A percentile compares a stretch with the other conserved stretches of the same genome.
Evolutionary conservation across 1,140 invertebrate genomes (phyloP).

Genomic region (Hestina assimilis): DNA sequence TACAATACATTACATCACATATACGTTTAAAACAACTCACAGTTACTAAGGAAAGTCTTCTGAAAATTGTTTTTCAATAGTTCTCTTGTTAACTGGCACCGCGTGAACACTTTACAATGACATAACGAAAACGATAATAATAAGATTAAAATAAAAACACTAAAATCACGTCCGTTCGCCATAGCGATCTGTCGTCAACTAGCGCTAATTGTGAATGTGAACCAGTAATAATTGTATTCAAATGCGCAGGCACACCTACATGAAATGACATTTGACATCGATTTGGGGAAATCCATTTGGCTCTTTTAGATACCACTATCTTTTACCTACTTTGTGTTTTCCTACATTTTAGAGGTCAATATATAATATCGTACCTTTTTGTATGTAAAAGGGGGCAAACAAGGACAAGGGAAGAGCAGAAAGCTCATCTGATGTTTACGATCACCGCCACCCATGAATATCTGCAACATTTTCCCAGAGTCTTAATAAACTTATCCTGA

Average conservation of each 20-base stretch:
- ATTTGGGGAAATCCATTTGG: slow-evolving; percentile 33
- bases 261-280: slow-evolving; percentile 30
- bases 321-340: neutral
- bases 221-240: slow-evolving; percentile 17
- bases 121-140: slow-evolving; percentile 36
- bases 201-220: slow-evolving; percentile 25
- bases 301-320: neutral
- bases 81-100: slow-evolving; percentile 77
- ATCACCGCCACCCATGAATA: too few relatives aligned
- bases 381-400: too few relatives aligned
- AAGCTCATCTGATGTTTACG: neutral
- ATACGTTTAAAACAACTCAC: slow-evolving; percentile 54
- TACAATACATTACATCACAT: slow-evolving; percentile 13
- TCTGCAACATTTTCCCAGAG: too few relatives aligned
- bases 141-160: slow-evolving; percentile 29
- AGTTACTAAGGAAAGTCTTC: slow-evolving; percentile 78
- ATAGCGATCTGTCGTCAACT: slow-evolving; percentile 47
- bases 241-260: slow-evolving; percentile 48
- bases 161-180: slow-evolving; percentile 41
- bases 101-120: slow-evolving; percentile 69
- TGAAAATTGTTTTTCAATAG: slow-evolving; percentile 72
- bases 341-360: neutral
- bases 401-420: too few relatives aligned
- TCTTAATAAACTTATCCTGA: too few relatives aligned
- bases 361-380: too few relatives aligned